Base-by-base conservation (phyloP, 1,140 invertebrate species). In the Aphelenchoides fujianensis region DNA sequence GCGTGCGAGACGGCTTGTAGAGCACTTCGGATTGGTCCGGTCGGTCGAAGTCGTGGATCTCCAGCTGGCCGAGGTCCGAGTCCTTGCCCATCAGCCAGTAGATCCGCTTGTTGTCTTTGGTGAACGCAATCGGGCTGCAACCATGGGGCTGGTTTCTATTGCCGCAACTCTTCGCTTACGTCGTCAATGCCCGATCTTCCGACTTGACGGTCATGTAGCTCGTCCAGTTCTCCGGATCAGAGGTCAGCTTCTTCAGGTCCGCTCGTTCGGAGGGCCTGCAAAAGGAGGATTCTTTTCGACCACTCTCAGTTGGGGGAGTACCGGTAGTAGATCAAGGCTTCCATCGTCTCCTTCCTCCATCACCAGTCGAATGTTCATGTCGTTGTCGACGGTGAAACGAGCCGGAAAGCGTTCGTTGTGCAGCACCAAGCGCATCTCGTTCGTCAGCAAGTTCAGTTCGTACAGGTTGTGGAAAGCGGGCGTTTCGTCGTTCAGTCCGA, bases 51-150 rank as follows among this genome's bases (percentile, higher is more conserved):
- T 82, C 75, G 54, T 84, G 80, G 23, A 77, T 62, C 7, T 79
- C 76, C 1, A 82, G 68, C 31, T 78, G 73, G 34, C 81, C 81
- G 28, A 83, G 76, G 59, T 83, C 82, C 23, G 78, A 78, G 19
- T 68, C 82, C 5, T 71, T 74, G 59, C 80, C 81, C 82, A 79
- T 78, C 36, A 79, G 69, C 82, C 82, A 84, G 59, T 82, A 83
- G 48, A 84, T 64, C 36, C 71, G 76, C 36, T 74, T 71, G 69
- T 83, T 83, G 54, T 81, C 76, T 32, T 67, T 70, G 27, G 79
- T 81, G 64, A 83, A 83, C 0, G 76, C 71, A n/a, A 83, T 77
- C 23, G 82, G 81, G 23, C 7, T n/a, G n/a, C n/a, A n/a, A n/a
- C n/a, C n/a, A n/a, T n/a, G n/a, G n/a, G n/a, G n/a, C 28, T n/a